phyloP scores from a whole-genome alignment of 2,797 vertebrate species.

The Chaunax sp. region DNA sequence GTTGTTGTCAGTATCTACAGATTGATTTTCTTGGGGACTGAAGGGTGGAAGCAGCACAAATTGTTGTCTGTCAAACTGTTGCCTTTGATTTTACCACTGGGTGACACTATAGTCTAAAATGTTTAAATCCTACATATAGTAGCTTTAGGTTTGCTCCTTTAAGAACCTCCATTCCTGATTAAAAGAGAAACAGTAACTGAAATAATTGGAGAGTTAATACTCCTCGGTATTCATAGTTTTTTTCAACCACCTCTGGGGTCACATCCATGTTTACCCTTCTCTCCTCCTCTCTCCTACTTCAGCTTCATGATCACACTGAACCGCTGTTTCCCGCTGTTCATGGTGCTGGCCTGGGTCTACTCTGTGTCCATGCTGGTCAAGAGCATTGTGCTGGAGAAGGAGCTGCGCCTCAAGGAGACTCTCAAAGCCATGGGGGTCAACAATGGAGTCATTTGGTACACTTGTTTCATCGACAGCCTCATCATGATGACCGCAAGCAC shows the following conservation, averaged over 20 bases:
- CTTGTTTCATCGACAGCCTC: conserved; percentile 97
- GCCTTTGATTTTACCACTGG: neutral
- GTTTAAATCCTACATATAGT: neutral
- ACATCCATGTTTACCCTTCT: neutral
- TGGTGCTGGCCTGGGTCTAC: conserved; percentile 98
- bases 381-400: conserved; percentile 95
- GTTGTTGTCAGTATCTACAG: too few relatives aligned
- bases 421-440: conserved; percentile 93
- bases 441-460: conserved; percentile 91
- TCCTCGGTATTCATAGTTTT: neutral
- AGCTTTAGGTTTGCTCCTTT: neutral
- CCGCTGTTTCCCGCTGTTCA: conserved; percentile 95
- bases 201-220: neutral
- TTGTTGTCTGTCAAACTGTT: neutral
- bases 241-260: too few relatives aligned
- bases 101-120: neutral
- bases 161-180: neutral
- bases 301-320: conserved; percentile 98
- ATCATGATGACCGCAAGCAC: conserved; percentile 89
- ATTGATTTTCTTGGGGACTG: neutral
- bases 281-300: neutral
- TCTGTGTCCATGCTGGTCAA: conserved; percentile 96
- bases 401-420: conserved; percentile 92
- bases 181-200: neutral
- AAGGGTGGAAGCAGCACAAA: neutral